Conservation (phyloP, 92 coral and sea anemone species). For the Parazoanthus darwini region DNA sequence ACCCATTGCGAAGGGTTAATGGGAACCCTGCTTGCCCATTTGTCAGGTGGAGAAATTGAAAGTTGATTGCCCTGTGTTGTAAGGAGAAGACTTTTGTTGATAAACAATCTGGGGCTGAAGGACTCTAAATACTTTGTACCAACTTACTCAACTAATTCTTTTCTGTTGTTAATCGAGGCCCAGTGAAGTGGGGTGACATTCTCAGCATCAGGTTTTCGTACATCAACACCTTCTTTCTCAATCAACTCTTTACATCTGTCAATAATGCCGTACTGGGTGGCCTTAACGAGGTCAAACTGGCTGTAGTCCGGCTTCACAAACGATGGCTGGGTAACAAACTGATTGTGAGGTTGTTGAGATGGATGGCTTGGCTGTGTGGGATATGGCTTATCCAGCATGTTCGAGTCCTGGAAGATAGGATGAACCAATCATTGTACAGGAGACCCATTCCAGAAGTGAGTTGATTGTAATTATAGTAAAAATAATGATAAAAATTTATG, state of each 20-base stretch:
- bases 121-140: neutral
- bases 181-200: conserved; percentile 92
- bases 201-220: conserved; percentile 73
- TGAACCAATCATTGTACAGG: neutral
- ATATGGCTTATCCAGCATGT: conserved; percentile 55
- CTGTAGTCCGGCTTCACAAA: conserved; percentile 77
- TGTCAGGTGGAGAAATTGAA: too few relatives aligned
- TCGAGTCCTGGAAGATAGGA: conserved; percentile 15
- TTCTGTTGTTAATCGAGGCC: conserved; percentile 96
- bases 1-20: too few relatives aligned
- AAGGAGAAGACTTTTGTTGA: neutral
- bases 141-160: conserved; percentile 89
- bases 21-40: too few relatives aligned
- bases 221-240: conserved; percentile 84
- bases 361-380: conserved; percentile 67
- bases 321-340: conserved; percentile 53
- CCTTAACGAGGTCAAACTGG: conserved; percentile 83
- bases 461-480: too few relatives aligned
- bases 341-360: conserved; percentile 53
- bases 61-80: neutral
- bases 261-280: conserved; percentile 88
- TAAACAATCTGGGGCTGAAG: neutral
- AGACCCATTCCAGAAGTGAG: neutral
- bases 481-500: too few relatives aligned
- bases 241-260: conserved; percentile 75